Evolutionary conservation across 2,797 vertebrate genomes (phyloP).

Genomic region (Antrozous pallidus): DNA sequence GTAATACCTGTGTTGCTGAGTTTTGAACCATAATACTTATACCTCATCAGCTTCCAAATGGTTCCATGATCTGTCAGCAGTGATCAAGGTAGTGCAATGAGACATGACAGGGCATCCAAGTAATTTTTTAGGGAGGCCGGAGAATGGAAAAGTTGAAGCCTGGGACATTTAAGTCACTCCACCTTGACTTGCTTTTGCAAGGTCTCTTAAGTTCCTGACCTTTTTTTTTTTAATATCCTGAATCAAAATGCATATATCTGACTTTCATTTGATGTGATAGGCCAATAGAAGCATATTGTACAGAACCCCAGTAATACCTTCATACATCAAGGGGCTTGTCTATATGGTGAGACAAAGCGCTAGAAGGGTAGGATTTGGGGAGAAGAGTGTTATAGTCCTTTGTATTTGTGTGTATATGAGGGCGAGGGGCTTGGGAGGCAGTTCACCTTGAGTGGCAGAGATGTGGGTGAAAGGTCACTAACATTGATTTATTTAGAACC

Average conservation of each 20-base stretch:
- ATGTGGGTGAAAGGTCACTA: not conserved
- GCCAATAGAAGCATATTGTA: not conserved
- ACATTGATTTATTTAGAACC: not conserved
- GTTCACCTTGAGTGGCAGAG: not conserved
- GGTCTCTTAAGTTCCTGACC: not conserved
- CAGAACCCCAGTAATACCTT: not conserved
- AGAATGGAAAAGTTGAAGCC: not conserved
- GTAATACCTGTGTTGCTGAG: not conserved
- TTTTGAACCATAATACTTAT: conserved; percentile 33
- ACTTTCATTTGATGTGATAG: not conserved
- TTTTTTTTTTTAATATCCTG: not conserved
- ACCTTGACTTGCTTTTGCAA: not conserved
- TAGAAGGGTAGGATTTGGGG: not conserved
- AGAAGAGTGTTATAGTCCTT: not conserved
- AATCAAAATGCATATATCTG: not conserved
- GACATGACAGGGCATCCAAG: conserved; percentile 7
- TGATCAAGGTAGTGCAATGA: not conserved
- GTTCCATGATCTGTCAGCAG: not conserved
- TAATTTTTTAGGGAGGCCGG: not conserved
- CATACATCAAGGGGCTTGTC: not conserved
- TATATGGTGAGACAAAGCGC: not conserved
- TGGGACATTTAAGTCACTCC: not conserved
- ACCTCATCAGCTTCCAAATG: conserved; percentile 43
- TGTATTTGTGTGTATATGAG: not conserved
- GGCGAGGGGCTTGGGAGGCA: not conserved